Conservation (phyloP, 2,797 vertebrate genomes). For the Diglossa cyanea region DNA sequence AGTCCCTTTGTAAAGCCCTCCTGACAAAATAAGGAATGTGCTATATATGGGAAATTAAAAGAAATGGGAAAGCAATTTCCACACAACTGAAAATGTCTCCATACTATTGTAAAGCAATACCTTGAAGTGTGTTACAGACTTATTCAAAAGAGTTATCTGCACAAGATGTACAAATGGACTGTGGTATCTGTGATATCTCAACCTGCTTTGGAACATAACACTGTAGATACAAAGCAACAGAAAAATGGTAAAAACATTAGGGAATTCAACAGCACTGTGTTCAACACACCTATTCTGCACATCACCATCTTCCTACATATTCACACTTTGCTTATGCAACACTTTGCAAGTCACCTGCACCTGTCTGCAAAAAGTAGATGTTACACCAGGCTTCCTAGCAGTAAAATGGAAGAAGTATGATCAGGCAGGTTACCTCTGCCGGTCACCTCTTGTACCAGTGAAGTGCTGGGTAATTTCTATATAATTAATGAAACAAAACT, state of each 20-base stretch:
- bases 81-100: background rate
- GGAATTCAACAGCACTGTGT: background rate
- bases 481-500: background rate
- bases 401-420: background rate
- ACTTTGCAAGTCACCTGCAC: background rate
- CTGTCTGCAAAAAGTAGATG: background rate
- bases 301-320: background rate
- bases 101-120: background rate
- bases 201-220: background rate
- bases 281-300: background rate
- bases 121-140: background rate
- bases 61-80: background rate
- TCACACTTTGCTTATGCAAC: background rate
- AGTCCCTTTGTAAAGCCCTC: background rate
- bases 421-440: background rate
- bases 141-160: background rate
- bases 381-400: background rate
- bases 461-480: background rate
- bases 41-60: background rate
- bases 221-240: background rate
- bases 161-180: background rate
- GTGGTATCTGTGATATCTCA: fast-evolving
- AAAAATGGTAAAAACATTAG: background rate
- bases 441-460: background rate
- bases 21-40: background rate